Conservation (phyloP, 2,888 invertebrate genomes). For the Lepidocyrtoides sp. region DNA sequence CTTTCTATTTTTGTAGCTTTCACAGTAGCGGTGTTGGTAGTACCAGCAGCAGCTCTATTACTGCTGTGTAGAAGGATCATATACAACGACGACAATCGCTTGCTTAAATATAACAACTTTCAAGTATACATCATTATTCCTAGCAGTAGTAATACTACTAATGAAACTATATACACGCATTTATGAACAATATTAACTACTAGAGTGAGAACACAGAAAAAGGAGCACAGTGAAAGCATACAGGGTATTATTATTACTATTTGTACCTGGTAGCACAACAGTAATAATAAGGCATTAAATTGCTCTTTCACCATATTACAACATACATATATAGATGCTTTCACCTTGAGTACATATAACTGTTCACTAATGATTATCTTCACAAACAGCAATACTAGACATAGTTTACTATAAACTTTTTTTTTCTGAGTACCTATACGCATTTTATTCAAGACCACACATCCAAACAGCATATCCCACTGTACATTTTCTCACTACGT, state of each 20-base stretch:
- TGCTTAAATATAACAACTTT: background rate
- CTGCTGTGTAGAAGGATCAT: background rate
- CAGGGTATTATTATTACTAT: conserved; percentile 28
- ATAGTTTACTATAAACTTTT: conserved; percentile 1
- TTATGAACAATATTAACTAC: background rate
- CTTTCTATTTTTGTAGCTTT: background rate
- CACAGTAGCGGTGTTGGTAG: background rate
- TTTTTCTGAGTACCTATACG: background rate
- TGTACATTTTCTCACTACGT: background rate
- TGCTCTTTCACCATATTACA: conserved; percentile 3
- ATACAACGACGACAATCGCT: background rate
- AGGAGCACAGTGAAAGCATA: conserved; percentile 3
- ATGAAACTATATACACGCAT: background rate
- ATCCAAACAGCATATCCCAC: background rate
- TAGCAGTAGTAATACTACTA: background rate
- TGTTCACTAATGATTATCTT: background rate
- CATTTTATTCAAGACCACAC: conserved; percentile 1
- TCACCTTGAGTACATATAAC: conserved; percentile 35
- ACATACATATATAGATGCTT: conserved; percentile 11
- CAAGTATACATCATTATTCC: background rate
- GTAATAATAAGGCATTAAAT: conserved; percentile 4
- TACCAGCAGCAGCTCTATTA: background rate
- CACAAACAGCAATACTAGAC: background rate
- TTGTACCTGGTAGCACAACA: conserved; percentile 51
- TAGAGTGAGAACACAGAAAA: background rate